phyloP scores from a whole-genome alignment of 2,797 vertebrate species.

The Denticeps clupeoides region DNA sequence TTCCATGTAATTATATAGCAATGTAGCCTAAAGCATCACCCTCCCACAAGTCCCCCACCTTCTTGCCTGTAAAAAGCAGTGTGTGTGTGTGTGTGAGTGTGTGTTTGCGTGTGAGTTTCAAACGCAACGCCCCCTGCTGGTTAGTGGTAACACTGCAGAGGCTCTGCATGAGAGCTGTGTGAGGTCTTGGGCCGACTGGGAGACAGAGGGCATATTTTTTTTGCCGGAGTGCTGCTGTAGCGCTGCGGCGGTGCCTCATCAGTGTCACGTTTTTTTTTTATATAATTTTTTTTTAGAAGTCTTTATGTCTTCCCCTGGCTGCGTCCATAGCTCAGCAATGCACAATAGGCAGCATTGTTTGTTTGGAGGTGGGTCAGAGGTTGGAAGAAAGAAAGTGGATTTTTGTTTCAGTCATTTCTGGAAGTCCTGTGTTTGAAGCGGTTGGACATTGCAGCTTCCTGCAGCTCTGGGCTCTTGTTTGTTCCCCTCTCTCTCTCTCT shows the following conservation, averaged over 20 bases:
- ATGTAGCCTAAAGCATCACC: conserved; percentile 17
- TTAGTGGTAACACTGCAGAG: background rate
- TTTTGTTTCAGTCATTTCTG: conserved; percentile 84
- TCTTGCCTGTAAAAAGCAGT: background rate
- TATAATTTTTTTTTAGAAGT: conserved; percentile 67
- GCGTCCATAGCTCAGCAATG: conserved; percentile 58
- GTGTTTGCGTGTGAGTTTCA: background rate
- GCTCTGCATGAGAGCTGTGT: background rate
- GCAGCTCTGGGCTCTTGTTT: too few species aligned
- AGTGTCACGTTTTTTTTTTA: conserved; percentile 34
- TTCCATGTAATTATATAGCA: conserved; percentile 21
- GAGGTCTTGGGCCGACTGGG: conserved; percentile 26
- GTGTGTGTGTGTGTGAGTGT: conserved; percentile 19
- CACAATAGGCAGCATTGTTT: conserved; percentile 80
- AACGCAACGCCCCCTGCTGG: background rate
- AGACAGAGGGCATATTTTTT: conserved; percentile 49
- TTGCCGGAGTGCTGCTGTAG: conserved; percentile 25
- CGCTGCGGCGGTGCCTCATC: conserved; percentile 25
- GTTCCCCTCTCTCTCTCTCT: background rate
- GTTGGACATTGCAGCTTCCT: conserved; percentile 54
- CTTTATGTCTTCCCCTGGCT: conserved; percentile 66
- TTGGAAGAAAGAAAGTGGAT: conserved; percentile 54
- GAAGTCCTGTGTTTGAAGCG: conserved; percentile 72
- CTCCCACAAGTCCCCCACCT: conserved; percentile 18
- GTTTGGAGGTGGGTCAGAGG: conserved; percentile 50